Evolutionary conservation across 2,113 vertebrate species (phyloP).

Genomic region (Mustelus asterias): DNA sequence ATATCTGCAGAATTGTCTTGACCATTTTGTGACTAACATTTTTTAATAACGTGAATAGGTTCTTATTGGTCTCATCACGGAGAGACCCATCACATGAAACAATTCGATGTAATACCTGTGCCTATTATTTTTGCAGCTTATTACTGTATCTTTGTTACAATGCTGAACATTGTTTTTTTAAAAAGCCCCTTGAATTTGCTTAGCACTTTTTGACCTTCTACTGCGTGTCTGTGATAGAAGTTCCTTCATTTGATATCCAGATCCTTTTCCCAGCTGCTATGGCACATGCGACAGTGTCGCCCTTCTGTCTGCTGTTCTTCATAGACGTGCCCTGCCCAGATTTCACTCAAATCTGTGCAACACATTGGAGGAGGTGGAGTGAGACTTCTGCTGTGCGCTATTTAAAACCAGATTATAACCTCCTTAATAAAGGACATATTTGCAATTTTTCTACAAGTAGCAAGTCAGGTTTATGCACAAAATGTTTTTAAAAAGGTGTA

Average conservation of each 20-base stretch:
- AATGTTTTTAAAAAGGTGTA: neutral
- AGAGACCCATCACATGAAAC: neutral
- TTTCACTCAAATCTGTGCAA: neutral
- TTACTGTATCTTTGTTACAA: neutral
- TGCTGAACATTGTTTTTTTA: neutral
- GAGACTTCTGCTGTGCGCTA: neutral
- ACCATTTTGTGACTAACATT: neutral
- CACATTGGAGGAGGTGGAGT: neutral
- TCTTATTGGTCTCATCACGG: neutral
- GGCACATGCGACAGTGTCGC: neutral
- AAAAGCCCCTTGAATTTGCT: neutral
- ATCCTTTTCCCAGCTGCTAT: neutral
- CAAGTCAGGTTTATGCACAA: neutral
- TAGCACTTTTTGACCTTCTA: neutral
- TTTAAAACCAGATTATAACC: neutral
- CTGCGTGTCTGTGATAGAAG: neutral
- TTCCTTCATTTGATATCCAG: slow-evolving; percentile 12
- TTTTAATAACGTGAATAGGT: neutral
- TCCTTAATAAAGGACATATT: neutral
- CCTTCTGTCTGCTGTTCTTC: neutral
- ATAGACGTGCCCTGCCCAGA: neutral
- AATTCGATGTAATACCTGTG: neutral
- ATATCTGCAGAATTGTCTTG: neutral
- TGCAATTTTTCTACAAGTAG: neutral
- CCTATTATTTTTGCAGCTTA: neutral